These are phyloP conservation scores for Lordiphosa clarofinis DNA, from an alignment of 1,140 invertebrate species.

Conservation along the genomic window DNA sequence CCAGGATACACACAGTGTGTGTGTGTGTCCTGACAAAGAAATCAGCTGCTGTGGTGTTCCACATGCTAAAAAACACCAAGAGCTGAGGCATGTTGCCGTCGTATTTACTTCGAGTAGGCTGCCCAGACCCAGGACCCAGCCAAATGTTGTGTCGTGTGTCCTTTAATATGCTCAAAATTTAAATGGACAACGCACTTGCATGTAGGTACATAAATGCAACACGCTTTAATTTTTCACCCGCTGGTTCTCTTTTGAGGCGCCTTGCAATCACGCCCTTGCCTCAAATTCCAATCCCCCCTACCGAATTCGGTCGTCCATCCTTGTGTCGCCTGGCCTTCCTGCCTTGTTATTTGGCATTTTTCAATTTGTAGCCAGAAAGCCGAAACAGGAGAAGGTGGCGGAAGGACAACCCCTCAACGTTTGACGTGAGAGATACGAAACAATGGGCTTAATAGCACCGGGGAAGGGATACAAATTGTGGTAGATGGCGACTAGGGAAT, in stretches of 20 bases:
- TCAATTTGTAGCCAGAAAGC: conserved; percentile 40
- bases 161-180: conserved; percentile 64
- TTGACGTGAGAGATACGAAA: not conserved
- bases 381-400: conserved; percentile 1
- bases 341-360: conserved; percentile 56
- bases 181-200: conserved; percentile 47
- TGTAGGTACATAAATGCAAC: conserved; percentile 25
- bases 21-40: conserved; percentile 53
- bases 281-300: not conserved
- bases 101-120: conserved; percentile 62
- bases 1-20: conserved; percentile 18
- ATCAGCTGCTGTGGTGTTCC: conserved; percentile 69
- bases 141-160: conserved; percentile 32
- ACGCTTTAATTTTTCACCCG: conserved; percentile 44
- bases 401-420: not conserved
- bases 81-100: conserved; percentile 56
- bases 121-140: conserved; percentile 3
- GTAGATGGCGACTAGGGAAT: not conserved
- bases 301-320: not conserved
- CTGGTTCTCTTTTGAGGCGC: conserved; percentile 10
- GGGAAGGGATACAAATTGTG: not conserved
- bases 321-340: conserved; percentile 14
- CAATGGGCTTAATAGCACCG: conserved; percentile 7
- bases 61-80: conserved; percentile 58
- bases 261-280: conserved; percentile 26